Evolutionary conservation across 1,140 invertebrate species (phyloP).

Genomic region (Himalopsyche phryganea): DNA sequence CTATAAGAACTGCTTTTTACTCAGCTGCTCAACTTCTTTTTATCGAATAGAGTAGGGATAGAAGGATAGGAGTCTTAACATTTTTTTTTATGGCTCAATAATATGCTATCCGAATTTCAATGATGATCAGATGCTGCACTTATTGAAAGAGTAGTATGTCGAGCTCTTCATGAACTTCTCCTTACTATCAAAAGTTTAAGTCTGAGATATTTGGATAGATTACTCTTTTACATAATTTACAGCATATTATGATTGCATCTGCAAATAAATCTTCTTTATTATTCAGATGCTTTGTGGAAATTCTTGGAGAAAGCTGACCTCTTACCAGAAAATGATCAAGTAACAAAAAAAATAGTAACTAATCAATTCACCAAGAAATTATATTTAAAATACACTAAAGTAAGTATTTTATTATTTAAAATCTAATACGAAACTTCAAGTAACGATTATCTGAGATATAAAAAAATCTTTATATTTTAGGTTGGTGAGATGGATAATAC

Average conservation of each 20-base stretch:
- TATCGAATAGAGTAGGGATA: too few relatives aligned
- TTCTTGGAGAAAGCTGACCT: slow-evolving; percentile 25
- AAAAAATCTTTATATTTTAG: slow-evolving; percentile 12
- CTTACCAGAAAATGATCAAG: slow-evolving; percentile 12
- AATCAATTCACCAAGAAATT: slow-evolving; percentile 27
- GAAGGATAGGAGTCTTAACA: too few relatives aligned
- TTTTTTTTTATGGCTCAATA: too few relatives aligned
- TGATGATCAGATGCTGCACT: slow-evolving; percentile 30
- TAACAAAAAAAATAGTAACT: slow-evolving; percentile 20
- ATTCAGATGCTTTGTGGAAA: slow-evolving; percentile 23
- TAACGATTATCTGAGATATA: not conserved
- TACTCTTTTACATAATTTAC: not conserved
- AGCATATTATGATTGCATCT: not conserved
- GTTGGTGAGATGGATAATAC: slow-evolving; percentile 15
- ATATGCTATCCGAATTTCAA: slow-evolving; percentile 2
- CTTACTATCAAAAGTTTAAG: slow-evolving; percentile 30
- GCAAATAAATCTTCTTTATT: slow-evolving; percentile 1
- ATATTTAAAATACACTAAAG: slow-evolving; percentile 27
- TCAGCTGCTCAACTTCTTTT: too few relatives aligned
- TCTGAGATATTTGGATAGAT: slow-evolving; percentile 22
- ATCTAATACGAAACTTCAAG: too few relatives aligned
- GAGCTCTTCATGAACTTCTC: slow-evolving; percentile 16
- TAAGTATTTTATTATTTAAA: slow-evolving; percentile 13
- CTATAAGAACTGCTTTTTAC: too few relatives aligned
- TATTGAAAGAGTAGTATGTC: slow-evolving; percentile 13